Evolutionary conservation across 2,888 invertebrate genomes (phyloP), one percentile per base, ranked within the genome.

Genomic region (Perizoma affinitatum): DNA sequence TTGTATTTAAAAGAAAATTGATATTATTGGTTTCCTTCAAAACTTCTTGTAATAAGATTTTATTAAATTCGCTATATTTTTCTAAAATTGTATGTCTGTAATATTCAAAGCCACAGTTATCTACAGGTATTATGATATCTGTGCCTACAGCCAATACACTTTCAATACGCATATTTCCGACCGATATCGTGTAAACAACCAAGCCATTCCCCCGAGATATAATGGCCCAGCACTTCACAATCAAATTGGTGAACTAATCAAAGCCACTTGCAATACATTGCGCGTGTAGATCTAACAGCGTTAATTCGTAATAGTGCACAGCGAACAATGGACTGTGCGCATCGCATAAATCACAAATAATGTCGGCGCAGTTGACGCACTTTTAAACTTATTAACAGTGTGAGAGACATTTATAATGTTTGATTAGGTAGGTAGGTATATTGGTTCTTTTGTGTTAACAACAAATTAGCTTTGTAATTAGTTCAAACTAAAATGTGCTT

Each of bases 291-390:
- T 62, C 58, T 55, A 63, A 68, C 68, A 57, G 53, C 72, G 69
- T 69, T 72, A 75, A 72, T 74, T 69, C 71, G 72, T 75, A 70
- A 73, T 74, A 76, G 76, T 70, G 71, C 73, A 69, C 69, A 76
- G 67, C 79, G 79, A 75, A 83, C 88, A 87, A 87, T 88, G 86
- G 82, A 83, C 72, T 70, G 63, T 64, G 71, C 69, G 69, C 75
- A 72, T 65, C 73, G 70, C 73, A 84, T 88, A 86, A 86, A 87
- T 87, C 83, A 84, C 71, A 62, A 54, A 63, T 83, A 83, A 84
- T 82, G 79, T 82, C 73, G 62, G 69, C 75, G 72, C 70, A 77
- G 81, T 77, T 82, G 82, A 82, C 80, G 79, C 76, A 79, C 71
- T 82, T 80, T 82, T 80, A 74, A 83, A 84, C 75, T 80, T 83